These are phyloP conservation scores for Suillia variegata DNA, from an alignment of 2,888 invertebrate genomes.

Conservation along the genomic window DNA sequence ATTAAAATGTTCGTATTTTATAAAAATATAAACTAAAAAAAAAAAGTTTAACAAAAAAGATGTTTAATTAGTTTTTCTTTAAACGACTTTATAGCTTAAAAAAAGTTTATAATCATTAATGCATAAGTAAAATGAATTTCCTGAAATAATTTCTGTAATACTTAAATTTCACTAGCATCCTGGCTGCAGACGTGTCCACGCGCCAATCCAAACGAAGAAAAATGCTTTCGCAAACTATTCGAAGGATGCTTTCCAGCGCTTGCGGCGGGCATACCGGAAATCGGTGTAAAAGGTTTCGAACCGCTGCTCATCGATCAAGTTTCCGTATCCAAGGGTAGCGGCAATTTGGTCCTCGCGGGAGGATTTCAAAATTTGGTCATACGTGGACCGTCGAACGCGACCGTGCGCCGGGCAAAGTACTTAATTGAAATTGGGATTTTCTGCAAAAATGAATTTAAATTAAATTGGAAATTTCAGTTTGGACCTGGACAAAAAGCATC, in stretches of 20 bases:
- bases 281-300: slow-evolving; percentile 66
- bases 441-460: neutral
- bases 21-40: no score
- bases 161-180: no score
- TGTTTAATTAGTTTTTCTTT: no score
- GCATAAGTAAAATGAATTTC: no score
- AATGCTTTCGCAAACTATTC: slow-evolving; percentile 64
- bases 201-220: slow-evolving; percentile 63
- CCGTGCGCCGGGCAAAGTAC: slow-evolving; percentile 57
- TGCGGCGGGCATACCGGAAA: slow-evolving; percentile 67
- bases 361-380: slow-evolving; percentile 65
- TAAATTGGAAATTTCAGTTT: slow-evolving; percentile 56
- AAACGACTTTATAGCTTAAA: no score
- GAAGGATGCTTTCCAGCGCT: slow-evolving; percentile 65
- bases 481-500: slow-evolving; percentile 62
- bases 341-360: slow-evolving; percentile 64
- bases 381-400: slow-evolving; percentile 66
- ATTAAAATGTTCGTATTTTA: no score
- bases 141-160: no score
- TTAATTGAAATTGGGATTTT: neutral
- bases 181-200: slow-evolving; percentile 65
- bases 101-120: no score
- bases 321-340: slow-evolving; percentile 65
- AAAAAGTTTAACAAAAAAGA: no score
- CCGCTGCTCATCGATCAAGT: slow-evolving; percentile 65